Evolutionary conservation across 2,797 vertebrate genomes (phyloP).

Genomic region (Enteromius treurensis): DNA sequence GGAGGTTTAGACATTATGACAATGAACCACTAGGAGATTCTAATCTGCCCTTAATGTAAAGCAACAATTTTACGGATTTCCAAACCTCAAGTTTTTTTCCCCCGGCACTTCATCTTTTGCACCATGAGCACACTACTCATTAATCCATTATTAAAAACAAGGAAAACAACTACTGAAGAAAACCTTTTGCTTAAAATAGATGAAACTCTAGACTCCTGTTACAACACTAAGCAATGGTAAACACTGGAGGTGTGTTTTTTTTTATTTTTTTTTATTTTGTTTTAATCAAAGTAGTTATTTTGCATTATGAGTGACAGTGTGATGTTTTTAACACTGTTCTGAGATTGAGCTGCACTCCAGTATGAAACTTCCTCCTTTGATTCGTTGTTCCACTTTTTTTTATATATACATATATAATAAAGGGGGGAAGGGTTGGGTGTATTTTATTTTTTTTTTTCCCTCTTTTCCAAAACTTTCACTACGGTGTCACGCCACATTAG

Average conservation of each 20-base stretch:
- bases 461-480: slow-evolving; percentile 9
- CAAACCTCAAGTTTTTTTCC: slow-evolving; percentile 34
- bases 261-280: slow-evolving; percentile 66
- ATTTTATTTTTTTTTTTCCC: neutral
- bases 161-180: slow-evolving; percentile 77
- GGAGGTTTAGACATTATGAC: slow-evolving; percentile 17
- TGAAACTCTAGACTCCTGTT: slow-evolving; percentile 68
- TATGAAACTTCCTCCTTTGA: slow-evolving; percentile 40
- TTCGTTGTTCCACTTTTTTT: slow-evolving; percentile 35
- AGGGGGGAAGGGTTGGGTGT: slow-evolving; percentile 18
- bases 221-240: slow-evolving; percentile 77
- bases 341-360: slow-evolving; percentile 68
- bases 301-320: slow-evolving; percentile 64
- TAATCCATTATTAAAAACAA: slow-evolving; percentile 44
- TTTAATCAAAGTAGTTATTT: slow-evolving; percentile 70
- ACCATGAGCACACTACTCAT: slow-evolving; percentile 53
- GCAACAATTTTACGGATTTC: slow-evolving; percentile 18
- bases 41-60: slow-evolving; percentile 12
- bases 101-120: slow-evolving; percentile 45
- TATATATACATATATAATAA: neutral
- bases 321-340: slow-evolving; percentile 70
- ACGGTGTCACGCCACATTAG: neutral
- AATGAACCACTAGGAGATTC: slow-evolving; percentile 18
- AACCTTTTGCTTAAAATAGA: slow-evolving; percentile 53
- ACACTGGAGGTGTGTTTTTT: slow-evolving; percentile 80